phyloP scores from a whole-genome alignment of 2,113 vertebrate species.

The Parotia lawesii region DNA sequence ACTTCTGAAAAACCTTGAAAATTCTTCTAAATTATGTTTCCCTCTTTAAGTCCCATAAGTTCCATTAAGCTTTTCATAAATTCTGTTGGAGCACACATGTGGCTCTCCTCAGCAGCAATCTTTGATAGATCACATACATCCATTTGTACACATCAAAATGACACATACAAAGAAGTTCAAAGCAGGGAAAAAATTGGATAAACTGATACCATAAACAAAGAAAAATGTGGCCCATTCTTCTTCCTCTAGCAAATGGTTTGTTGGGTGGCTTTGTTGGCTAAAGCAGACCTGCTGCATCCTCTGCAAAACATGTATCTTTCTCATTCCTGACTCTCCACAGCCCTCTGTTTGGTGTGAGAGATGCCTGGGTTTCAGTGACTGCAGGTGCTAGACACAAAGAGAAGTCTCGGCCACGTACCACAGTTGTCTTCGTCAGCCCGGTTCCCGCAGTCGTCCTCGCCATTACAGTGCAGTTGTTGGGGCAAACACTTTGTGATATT shows the following conservation, averaged over 20 bases:
- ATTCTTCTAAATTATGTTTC: neutral
- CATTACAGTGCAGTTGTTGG: constrained; percentile 90
- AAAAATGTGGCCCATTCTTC: neutral
- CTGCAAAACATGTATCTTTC: neutral
- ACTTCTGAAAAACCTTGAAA: neutral
- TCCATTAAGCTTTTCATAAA: neutral
- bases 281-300: neutral
- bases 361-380: neutral
- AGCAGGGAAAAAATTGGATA: neutral
- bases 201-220: neutral
- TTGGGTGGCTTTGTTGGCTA: neutral
- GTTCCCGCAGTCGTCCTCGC: constrained; percentile 92
- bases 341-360: neutral
- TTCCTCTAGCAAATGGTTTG: neutral
- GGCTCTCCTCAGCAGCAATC: neutral
- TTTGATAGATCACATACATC: neutral
- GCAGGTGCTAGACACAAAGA: neutral
- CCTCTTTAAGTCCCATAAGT: neutral
- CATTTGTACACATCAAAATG: neutral
- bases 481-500: constrained; percentile 88
- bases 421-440: constrained; percentile 90
- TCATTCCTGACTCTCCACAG: neutral
- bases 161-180: neutral
- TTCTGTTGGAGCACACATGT: neutral
- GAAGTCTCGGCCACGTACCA: constrained; percentile 73